These are phyloP conservation scores for Apostichopus leukothele DNA, from an alignment of 53 echinoderm and acorn worm species.

Conservation along the genomic window DNA sequence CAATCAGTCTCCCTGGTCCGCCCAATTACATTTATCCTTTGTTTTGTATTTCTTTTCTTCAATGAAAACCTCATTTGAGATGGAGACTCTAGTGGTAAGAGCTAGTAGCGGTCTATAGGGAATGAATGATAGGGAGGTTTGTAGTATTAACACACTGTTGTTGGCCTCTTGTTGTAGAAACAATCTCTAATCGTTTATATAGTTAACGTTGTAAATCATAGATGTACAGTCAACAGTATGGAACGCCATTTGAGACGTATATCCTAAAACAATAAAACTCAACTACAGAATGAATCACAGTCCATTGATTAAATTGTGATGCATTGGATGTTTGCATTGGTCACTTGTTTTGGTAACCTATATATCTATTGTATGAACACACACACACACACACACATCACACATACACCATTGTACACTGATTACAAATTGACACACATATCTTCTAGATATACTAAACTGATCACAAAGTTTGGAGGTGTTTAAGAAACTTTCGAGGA, in stretches of 20 bases:
- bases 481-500: too few species aligned
- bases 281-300: neutral
- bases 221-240: neutral
- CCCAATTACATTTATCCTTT: neutral
- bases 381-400: too few species aligned
- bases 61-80: slow-evolving; percentile 18
- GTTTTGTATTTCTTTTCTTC: neutral
- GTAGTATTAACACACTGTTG: neutral
- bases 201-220: slow-evolving; percentile 10
- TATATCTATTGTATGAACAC: too few species aligned
- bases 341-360: too few species aligned
- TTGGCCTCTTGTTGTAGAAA: slow-evolving; percentile 8
- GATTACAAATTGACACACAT: too few species aligned
- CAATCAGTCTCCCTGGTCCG: neutral
- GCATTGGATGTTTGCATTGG: neutral
- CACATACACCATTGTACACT: too few species aligned
- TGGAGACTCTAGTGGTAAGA: neutral
- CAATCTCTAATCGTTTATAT: neutral
- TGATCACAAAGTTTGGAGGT: too few species aligned
- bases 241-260: slow-evolving; percentile 11
- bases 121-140: neutral
- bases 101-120: neutral
- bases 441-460: too few species aligned
- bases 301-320: neutral
- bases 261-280: slow-evolving; percentile 11